Base-by-base conservation (phyloP, 2,888 invertebrate species). In the Tenthredo mesomela region DNA sequence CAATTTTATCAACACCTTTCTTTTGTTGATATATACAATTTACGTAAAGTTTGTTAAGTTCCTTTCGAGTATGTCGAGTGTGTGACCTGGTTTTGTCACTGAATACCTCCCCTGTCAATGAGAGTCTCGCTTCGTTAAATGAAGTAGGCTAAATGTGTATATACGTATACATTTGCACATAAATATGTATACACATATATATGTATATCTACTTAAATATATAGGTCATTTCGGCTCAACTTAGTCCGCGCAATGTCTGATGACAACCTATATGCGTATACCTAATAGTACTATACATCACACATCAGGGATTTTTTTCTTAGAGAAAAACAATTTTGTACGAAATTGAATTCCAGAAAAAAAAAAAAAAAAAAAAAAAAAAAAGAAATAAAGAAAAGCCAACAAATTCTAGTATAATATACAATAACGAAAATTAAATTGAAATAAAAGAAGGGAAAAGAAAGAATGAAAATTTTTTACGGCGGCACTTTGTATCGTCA, bases 121-220 rank as follows among this genome's bases (percentile, higher is more conserved):
- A 50, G 77, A 50, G 77, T 40, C 29, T 89, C 88, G 89, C 88
- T 90, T 91, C 88, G 89, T 91, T 89, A 89, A 90, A 90, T 89
- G 87, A 90, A 90, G 89, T 90, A 89, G 90, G 89, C 88, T 89
- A 87, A 84, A 84, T 86, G 77, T n/a, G 54, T 77, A 77, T 50
- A 50, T 50, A 73, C 47, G 47, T 47, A 73, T 73, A 73, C 21
- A 73, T 73, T 25, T 43, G 47, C 37, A 43, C 47, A 43, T 61
- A 61, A 61, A 61, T 25, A 61, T 73, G 37, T 43, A 25, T 6
- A 43, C 21, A 73, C 43, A 43, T 43, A 21, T 58, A 7, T 58
- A 21, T n/a, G 58, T 58, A 58, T n/a, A 25, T 21, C 21, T 40
- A 21, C n/a, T 40, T 21, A 15, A 21, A 73, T 40, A 73, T 73